Evolutionary conservation across 2,797 vertebrate genomes (phyloP), one percentile per base, ranked within the genome.

Genomic region (Acrossocheilus fasciatus): DNA sequence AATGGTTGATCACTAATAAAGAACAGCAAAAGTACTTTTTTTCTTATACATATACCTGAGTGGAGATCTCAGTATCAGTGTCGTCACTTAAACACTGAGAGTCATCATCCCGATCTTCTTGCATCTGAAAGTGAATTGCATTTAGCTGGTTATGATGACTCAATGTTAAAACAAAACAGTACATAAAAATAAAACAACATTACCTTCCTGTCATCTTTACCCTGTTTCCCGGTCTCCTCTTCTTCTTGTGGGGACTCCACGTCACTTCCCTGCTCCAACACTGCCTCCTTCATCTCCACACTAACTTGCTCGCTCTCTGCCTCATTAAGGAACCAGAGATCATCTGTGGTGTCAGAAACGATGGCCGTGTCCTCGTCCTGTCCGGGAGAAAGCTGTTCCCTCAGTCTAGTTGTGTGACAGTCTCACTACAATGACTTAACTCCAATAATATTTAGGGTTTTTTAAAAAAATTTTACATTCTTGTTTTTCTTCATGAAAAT

Each of bases 301-400:
- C 93, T 94, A 89, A 96, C 94, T 87, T 97, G 97, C 86, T 99
- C 98, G 1, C 96, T 95, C 47, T 94, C 96, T 0, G 95, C 96
- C 90, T 99, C 98, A 0, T 96, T 98, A 90, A 98, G 95, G 93
- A 99, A 97, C 97, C 98, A 99, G 83, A 99, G 94, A 89, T 99
- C 98, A 34, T 99, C 98, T 0, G 98, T 99, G 83, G 98, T 98
- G 92, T 99, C 98, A 0, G 98, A 99, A 91, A 99, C 97, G 20
- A 98, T 90, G 45, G 97, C 98, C 6, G 98, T 99, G 94, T 98
- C 98, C 82, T 97, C 93, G 91, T 98, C 98, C 98, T 99, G 95
- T 39, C 68, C 93, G 78, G 92, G 92, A 92, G 93, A 96, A 90
- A 95, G 86, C 94, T 94, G 88, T 91, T 91, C 90, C 89, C 92